Base-by-base conservation (phyloP, 2,888 invertebrate species). In the Parnassius smintheus region DNA sequence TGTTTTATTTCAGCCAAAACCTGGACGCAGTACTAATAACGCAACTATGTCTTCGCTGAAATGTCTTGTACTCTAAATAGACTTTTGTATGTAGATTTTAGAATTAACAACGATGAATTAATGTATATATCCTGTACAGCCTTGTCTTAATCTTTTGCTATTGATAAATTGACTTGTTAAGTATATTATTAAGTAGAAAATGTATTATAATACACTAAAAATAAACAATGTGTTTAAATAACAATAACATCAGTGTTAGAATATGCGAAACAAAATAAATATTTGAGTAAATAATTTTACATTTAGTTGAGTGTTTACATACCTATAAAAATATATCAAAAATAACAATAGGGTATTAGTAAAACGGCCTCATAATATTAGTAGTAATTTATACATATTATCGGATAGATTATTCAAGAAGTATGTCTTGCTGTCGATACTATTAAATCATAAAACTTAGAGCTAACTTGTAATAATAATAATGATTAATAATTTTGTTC, bases 11-110 rank as follows among this genome's bases (percentile, higher is more conserved):
- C 93, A 95, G 96, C 96, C 80, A 96, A 96, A 93, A 96, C 94
- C 93, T 96, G 96, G 96, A 96, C 96, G 92, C 96, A 96, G 85
- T 96, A 96, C 91, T 95, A 87, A 92, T 82, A 75, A 74, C 61
- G 53, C 58, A 66, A 62, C 68, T 73, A 72, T 25, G 44, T 51
- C n/a, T 50, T 48, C 13, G 56, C 25, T 41, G 53, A 22, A 49
- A 53, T 48, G 12, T 53, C 12, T 12, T 53, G 9, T 53, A 48
- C 46, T 52, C n/a, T 11, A 46, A 52, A 49, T 49, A 49, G 71
- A 50, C 51, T 50, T 59, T 48, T 49, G 49, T 49, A 49, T 12
- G 52, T 54, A 63, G 54, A 45, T 4, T 54, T 54, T 53, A 59
- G 44, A 59, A 59, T 59, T 49, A 54, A 58, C 50, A 9, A 61